Conservation (phyloP, 2,888 invertebrate genomes). For the Aproaerema taeniolella region DNA sequence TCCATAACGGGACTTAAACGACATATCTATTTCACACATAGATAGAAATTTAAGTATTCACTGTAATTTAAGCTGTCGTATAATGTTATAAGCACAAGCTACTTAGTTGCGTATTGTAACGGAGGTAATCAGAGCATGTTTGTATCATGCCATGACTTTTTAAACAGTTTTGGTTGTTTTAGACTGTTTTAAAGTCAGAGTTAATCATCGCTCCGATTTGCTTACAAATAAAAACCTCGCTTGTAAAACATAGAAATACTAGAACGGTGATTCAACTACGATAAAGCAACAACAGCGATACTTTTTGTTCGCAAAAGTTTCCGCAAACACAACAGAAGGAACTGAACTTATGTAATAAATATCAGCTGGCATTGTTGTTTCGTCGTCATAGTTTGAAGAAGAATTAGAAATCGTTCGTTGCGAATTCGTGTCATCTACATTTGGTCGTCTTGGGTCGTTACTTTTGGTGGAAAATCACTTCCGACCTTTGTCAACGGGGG, state of each 20-base stretch:
- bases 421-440: slow-evolving; percentile 27
- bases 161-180: not conserved
- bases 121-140: slow-evolving; percentile 15
- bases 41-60: not conserved
- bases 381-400: slow-evolving; percentile 5
- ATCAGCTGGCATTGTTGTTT: not conserved
- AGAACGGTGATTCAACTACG: not conserved
- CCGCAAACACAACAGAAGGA: not conserved
- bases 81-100: not conserved
- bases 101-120: slow-evolving; percentile 4
- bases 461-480: slow-evolving; percentile 53
- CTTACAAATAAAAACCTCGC: not conserved
- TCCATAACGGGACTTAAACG: no score
- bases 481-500: slow-evolving; percentile 67
- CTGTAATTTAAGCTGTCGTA: slow-evolving; percentile 2
- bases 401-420: slow-evolving; percentile 36
- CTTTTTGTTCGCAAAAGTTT: not conserved
- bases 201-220: not conserved
- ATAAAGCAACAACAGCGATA: not conserved
- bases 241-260: not conserved
- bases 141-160: slow-evolving; percentile 5
- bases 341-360: not conserved
- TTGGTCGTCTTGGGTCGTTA: slow-evolving; percentile 61
- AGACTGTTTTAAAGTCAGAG: not conserved
- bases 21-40: no score